Percentiles rank a stretch among this genome's conserved stretches.
These are phyloP conservation scores for Rhagoletis zephyria DNA, from an alignment of 1,140 invertebrate species.

Conservation along the genomic window DNA sequence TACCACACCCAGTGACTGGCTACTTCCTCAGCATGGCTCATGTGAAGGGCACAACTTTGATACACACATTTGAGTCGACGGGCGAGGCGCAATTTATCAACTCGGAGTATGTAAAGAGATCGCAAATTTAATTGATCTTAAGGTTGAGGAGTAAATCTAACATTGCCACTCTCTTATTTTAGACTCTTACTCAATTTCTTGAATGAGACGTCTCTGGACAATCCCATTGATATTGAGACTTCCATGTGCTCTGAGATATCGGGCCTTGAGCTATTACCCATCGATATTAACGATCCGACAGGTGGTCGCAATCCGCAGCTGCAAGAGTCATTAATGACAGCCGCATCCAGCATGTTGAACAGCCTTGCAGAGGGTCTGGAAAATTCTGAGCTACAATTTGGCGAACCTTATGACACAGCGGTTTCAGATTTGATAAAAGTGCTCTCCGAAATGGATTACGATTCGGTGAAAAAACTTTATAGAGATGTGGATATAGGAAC, in stretches of 20 bases:
- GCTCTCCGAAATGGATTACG: slow-evolving; percentile 75
- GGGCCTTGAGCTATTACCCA: slow-evolving; percentile 62
- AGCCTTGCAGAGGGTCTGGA: slow-evolving; percentile 73
- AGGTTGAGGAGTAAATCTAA: background rate
- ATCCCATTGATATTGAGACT: slow-evolving; percentile 67
- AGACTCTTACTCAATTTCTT: slow-evolving; percentile 67
- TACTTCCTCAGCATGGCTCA: slow-evolving; percentile 70
- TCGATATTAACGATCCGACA: slow-evolving; percentile 67
- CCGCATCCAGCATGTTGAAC: slow-evolving; percentile 66
- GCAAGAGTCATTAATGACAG: slow-evolving; percentile 64
- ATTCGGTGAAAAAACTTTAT: slow-evolving; percentile 75
- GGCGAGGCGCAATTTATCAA: slow-evolving; percentile 71
- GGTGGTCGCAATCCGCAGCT: slow-evolving; percentile 68
- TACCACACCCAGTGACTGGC: slow-evolving; percentile 68
- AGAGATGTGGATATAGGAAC: slow-evolving; percentile 77
- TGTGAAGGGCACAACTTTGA: slow-evolving; percentile 69
- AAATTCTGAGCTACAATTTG: slow-evolving; percentile 72
- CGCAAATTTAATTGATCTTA: slow-evolving; percentile 62
- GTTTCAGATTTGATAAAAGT: slow-evolving; percentile 73
- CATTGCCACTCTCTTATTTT: background rate
- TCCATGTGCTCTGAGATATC: slow-evolving; percentile 64
- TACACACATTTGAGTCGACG: slow-evolving; percentile 72
- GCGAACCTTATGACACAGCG: slow-evolving; percentile 74
- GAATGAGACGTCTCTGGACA: slow-evolving; percentile 67
- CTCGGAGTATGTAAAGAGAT: slow-evolving; percentile 63